phyloP scores from a whole-genome alignment of 2,888 invertebrate genomes.

The Cetonia aurata region DNA sequence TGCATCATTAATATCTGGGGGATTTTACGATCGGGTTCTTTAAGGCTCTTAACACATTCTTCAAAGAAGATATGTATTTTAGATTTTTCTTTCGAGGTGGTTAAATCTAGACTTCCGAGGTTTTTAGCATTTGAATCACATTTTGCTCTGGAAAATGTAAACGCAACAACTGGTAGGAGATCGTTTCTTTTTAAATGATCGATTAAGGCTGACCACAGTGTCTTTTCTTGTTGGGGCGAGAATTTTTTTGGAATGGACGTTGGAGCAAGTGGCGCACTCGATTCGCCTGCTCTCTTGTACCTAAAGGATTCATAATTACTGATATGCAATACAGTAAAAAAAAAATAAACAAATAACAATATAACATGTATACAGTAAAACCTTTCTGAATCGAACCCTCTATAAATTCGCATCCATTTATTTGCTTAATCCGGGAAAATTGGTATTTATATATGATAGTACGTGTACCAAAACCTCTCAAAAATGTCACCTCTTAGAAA shows the following conservation, averaged over 20 bases:
- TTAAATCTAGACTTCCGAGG: conserved; percentile 80
- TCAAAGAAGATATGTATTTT: conserved; percentile 89
- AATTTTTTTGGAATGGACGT: conserved; percentile 54
- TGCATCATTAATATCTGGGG: conserved; percentile 87
- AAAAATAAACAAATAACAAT: conserved; percentile 6
- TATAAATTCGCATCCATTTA: too few species aligned
- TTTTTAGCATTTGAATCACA: conserved; percentile 77
- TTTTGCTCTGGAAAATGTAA: conserved; percentile 89
- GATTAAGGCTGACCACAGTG: conserved; percentile 85
- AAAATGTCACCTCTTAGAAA: too few species aligned
- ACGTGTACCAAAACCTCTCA: too few species aligned
- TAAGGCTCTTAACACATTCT: conserved; percentile 79
- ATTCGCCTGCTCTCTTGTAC: conserved; percentile 57
- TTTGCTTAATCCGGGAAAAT: too few species aligned
- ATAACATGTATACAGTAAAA: too few species aligned
- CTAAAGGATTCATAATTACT: conserved; percentile 46
- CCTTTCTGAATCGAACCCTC: too few species aligned
- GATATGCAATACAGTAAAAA: too few species aligned
- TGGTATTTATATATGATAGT: too few species aligned
- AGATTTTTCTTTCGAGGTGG: conserved; percentile 86
- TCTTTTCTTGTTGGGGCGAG: conserved; percentile 79
- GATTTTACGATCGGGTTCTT: conserved; percentile 87
- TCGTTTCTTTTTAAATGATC: conserved; percentile 85
- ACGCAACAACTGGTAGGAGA: conserved; percentile 93
- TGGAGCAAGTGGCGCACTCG: conserved; percentile 54